Evolutionary conservation across 1,140 invertebrate species (phyloP).

Genomic region (Listronotus oregonensis): DNA sequence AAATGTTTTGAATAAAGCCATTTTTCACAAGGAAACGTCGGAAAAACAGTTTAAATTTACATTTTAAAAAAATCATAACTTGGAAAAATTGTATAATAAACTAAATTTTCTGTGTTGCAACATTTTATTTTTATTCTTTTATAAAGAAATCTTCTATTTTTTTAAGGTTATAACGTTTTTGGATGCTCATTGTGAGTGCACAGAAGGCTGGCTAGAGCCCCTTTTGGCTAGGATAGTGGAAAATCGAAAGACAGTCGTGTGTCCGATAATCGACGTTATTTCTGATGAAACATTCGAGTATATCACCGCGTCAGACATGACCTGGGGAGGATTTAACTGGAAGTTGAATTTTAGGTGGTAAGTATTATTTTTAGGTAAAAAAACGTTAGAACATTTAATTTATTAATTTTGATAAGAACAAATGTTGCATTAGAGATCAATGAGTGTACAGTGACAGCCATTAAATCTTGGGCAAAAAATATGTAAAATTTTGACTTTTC

Average conservation of each 20-base stretch:
- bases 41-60: too few species aligned
- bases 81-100: too few species aligned
- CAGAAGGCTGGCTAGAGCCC: slow-evolving; percentile 94
- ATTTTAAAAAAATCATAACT: not conserved
- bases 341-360: slow-evolving; percentile 97
- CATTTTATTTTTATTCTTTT: not conserved
- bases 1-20: too few species aligned
- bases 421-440: too few species aligned
- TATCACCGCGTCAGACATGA: slow-evolving; percentile 91
- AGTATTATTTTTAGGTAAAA: slow-evolving; percentile 47
- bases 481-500: too few species aligned
- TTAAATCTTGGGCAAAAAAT: too few species aligned
- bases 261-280: slow-evolving; percentile 98
- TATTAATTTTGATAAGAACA: too few species aligned
- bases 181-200: slow-evolving; percentile 95
- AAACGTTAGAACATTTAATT: too few species aligned
- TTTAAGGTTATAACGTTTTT: slow-evolving; percentile 82
- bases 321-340: slow-evolving; percentile 98
- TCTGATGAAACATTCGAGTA: slow-evolving; percentile 98
- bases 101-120: not conserved
- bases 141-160: not conserved
- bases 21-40: too few species aligned
- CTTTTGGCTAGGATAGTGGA: slow-evolving; percentile 86
- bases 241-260: slow-evolving; percentile 92
- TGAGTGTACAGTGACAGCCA: too few species aligned